A percentile compares a stretch with the other conserved stretches of the same genome.
phyloP scores from a whole-genome alignment of 2,113 vertebrate species.

The Amia ocellicauda region DNA sequence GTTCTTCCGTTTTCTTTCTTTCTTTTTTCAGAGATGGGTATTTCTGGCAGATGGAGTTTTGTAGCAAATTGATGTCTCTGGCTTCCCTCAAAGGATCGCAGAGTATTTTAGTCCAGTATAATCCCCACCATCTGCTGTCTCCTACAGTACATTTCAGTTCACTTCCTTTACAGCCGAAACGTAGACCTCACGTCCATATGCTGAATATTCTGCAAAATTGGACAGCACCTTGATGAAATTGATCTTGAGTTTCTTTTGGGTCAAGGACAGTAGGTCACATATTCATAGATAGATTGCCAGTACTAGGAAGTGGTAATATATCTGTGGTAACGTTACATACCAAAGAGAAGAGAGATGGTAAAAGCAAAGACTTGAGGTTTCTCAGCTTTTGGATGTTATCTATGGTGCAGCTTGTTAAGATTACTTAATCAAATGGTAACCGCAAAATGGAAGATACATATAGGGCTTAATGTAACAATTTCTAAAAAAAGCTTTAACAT shows the following conservation, averaged over 20 bases:
- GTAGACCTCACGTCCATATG: background rate
- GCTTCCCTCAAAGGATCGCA: constrained; percentile 60
- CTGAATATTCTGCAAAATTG: background rate
- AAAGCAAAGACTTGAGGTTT: too few species aligned
- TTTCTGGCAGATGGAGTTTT: constrained; percentile 63
- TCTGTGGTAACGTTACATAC: too few species aligned
- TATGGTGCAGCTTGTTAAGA: too few species aligned
- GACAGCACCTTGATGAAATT: background rate
- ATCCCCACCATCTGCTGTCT: constrained; percentile 72
- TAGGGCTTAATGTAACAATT: too few species aligned
- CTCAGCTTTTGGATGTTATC: too few species aligned
- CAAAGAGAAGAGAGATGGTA: too few species aligned
- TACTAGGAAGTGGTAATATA: background rate
- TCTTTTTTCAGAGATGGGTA: constrained; percentile 34
- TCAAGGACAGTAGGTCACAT: background rate
- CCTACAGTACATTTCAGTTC: constrained; percentile 46
- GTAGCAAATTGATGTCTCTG: constrained; percentile 53
- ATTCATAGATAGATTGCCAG: background rate
- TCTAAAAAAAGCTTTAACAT: too few species aligned
- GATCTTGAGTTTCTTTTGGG: background rate
- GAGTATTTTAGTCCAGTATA: constrained; percentile 68
- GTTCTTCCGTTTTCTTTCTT: constrained; percentile 23
- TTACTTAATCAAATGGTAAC: too few species aligned
- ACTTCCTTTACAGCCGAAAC: constrained; percentile 5
- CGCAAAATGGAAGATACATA: too few species aligned